Evolutionary conservation across 2,113 vertebrate species (phyloP).

Genomic region (Albula glossodonta): DNA sequence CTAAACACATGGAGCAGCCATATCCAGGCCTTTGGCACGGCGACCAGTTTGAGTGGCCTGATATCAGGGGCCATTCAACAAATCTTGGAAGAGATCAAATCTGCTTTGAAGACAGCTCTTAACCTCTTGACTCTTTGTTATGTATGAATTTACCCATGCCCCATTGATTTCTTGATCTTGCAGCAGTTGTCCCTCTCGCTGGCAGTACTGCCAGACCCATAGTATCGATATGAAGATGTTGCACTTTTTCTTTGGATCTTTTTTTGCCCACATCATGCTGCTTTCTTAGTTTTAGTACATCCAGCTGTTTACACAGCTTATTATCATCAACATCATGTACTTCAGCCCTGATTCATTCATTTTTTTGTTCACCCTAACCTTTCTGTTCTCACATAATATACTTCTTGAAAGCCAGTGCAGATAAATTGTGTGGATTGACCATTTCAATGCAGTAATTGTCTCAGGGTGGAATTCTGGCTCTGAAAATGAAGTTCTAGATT

Average conservation of each 20-base stretch:
- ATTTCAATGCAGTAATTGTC: too few species aligned
- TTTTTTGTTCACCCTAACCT: too few species aligned
- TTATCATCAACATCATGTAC: too few species aligned
- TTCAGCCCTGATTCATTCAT: too few species aligned
- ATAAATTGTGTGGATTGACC: too few species aligned
- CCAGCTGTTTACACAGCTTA: too few species aligned
- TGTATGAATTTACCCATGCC: not conserved
- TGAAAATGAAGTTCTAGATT: not conserved
- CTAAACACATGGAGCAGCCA: not conserved
- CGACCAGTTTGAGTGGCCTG: not conserved
- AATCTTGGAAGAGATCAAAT: not conserved
- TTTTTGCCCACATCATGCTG: not conserved
- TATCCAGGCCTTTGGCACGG: slow-evolving; percentile 17
- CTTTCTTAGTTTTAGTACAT: too few species aligned
- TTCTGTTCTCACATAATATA: too few species aligned
- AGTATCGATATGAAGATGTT: too few species aligned
- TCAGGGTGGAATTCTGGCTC: too few species aligned
- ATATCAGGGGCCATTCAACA: not conserved
- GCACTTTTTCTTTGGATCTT: not conserved
- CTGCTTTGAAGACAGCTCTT: not conserved
- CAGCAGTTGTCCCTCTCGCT: not conserved
- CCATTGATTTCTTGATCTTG: not conserved
- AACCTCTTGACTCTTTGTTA: not conserved
- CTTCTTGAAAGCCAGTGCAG: too few species aligned
- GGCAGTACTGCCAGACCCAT: not conserved